phyloP scores from a whole-genome alignment of 2,113 vertebrate genomes.

The Scytalopus superciliaris region DNA sequence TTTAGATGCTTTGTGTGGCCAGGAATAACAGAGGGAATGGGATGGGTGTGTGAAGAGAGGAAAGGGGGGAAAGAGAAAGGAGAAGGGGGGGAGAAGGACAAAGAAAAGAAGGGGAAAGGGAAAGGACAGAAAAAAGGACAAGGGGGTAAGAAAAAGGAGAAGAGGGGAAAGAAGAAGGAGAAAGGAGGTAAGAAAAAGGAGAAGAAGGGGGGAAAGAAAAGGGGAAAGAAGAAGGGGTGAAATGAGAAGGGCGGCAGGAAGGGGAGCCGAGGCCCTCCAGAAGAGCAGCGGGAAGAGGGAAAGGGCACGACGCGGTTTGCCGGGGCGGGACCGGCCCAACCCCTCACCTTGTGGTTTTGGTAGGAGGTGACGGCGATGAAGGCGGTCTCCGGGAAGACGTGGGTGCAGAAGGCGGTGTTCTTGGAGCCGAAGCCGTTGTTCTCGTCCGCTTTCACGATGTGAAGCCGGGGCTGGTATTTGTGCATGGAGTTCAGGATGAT shows the following conservation, averaged over 20 bases:
- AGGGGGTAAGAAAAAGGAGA: not conserved
- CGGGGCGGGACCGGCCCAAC: not conserved
- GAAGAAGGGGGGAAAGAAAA: rapidly evolving
- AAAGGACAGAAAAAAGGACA: not conserved
- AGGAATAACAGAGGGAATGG: conserved; percentile 17
- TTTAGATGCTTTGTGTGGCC: not conserved
- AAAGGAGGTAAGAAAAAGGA: no score
- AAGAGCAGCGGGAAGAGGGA: not conserved
- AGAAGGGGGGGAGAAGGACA: no score
- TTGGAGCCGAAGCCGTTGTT: conserved; percentile 98
- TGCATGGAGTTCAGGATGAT: conserved; percentile 99
- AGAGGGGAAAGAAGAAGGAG: rapidly evolving
- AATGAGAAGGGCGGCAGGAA: not conserved
- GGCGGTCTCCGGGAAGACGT: conserved; percentile 94
- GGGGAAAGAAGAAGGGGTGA: no score
- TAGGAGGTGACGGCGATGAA: conserved; percentile 98
- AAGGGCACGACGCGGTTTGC: not conserved
- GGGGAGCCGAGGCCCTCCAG: not conserved
- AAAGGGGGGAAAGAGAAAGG: not conserved
- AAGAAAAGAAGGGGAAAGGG: not conserved
- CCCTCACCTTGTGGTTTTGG: conserved; percentile 94
- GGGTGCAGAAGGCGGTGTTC: conserved; percentile 97
- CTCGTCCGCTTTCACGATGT: conserved; percentile 98
- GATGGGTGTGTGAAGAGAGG: not conserved
- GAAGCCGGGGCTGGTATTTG: conserved; percentile 97